Percentiles rank a stretch among this genome's conserved stretches.
These are phyloP conservation scores for Euura saliciscinereae DNA, from an alignment of 1,140 invertebrate genomes.

Conservation along the genomic window DNA sequence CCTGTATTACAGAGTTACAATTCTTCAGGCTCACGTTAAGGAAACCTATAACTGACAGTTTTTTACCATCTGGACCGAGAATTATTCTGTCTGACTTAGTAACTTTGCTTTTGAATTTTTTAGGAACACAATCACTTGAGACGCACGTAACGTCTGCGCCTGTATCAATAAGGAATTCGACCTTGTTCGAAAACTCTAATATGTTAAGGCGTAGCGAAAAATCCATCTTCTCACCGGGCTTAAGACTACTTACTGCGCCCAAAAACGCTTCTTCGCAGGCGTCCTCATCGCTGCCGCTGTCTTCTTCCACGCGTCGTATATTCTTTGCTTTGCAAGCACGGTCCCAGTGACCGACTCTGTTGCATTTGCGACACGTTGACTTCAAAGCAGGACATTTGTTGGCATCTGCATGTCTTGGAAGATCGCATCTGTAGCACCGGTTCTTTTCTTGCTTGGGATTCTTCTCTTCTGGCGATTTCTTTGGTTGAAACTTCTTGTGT, in stretches of 20 bases:
- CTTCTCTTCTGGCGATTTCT: background rate
- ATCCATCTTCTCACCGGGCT: background rate
- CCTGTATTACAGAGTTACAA: background rate
- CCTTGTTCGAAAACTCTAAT: background rate
- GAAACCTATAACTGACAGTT: constrained; percentile 9
- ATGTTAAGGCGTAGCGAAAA: background rate
- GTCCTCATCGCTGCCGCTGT: background rate
- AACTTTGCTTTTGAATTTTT: constrained; percentile 8
- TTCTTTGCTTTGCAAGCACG: constrained; percentile 11
- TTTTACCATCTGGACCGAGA: constrained; percentile 16
- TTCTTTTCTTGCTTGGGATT: background rate
- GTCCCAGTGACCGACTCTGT: background rate
- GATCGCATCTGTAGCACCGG: constrained; percentile 23
- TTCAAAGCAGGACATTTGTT: constrained; percentile 29
- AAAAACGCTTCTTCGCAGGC: background rate
- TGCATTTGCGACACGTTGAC: constrained; percentile 26
- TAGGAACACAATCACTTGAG: constrained; percentile 2
- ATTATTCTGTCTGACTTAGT: constrained; percentile 8
- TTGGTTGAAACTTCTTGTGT: no score
- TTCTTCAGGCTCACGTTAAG: background rate
- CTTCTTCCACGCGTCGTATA: background rate
- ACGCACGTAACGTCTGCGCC: constrained; percentile 21
- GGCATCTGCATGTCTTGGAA: constrained; percentile 17
- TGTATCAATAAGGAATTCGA: constrained; percentile 23
- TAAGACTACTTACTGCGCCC: background rate